Evolutionary conservation across 2,113 vertebrate genomes (phyloP), one percentile per base, ranked within the genome.

Genomic region (Etheostoma spectabile): DNA sequence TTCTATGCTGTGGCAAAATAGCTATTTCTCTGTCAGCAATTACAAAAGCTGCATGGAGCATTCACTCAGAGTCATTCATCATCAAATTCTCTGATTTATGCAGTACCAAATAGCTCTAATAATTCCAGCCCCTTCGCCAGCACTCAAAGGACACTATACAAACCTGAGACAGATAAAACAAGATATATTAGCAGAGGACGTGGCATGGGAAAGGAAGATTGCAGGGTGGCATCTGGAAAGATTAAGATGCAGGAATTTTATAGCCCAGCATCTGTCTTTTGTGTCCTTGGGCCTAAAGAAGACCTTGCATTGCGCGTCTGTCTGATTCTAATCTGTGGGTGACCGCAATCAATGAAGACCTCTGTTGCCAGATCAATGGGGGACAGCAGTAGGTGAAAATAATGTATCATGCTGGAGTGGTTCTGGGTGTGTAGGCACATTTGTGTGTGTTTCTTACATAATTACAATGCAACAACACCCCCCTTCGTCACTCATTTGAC

Each of bases 11-110:
- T 48, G 68, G 66, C 42, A 77, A 79, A 86, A 85, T n/a, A 55
- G 46, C 66, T 22, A 55, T 80, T 72, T 79, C 33, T 72, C 65
- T 86, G 83, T 91, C 83, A 87, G 86, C 84, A 63, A 81, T 74
- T 84, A 84, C 46, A 71, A 82, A 82, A 81, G 67, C 74, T 52
- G 57, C 46, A 73, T 62, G 68, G 72, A 11, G 27, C 42, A 56
- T 66, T 82, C 60, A 60, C 46, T 80, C 76, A 68, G 59, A 74
- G 65, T 16, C 75, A 84, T 94, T 92, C 68, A 88, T 93, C 90
- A 94, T 87, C 62, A 84, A 89, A 89, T 63, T 64, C 62, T 51
- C 27, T 71, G 82, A 88, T 90, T 88, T 80, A 92, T 93, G 82
- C 74, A 87, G 60, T 86, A 86, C 55, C 67, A 86, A 87, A 76